Evolutionary conservation across 2,797 vertebrate species (phyloP).

Genomic region (Enoplosus armatus): DNA sequence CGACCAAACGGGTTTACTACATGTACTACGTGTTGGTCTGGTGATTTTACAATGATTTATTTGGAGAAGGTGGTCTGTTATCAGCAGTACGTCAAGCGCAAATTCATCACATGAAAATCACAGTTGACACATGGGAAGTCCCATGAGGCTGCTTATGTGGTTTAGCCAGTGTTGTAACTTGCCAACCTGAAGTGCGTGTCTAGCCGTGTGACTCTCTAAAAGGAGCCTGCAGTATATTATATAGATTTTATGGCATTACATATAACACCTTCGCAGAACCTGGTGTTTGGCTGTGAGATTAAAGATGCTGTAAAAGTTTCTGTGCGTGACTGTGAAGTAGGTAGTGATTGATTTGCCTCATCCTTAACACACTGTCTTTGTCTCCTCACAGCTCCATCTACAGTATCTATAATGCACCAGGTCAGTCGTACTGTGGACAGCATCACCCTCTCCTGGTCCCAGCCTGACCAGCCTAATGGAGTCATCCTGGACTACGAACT

Average conservation of each 20-base stretch:
- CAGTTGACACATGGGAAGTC: conserved; percentile 73
- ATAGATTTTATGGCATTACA: conserved; percentile 51
- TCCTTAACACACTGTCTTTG: conserved; percentile 42
- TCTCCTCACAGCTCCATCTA: conserved; percentile 91
- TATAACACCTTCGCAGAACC: conserved; percentile 52
- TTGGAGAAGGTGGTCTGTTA: conserved; percentile 53
- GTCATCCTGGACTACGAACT: conserved; percentile 98
- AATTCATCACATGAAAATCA: conserved; percentile 62
- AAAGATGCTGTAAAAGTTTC: conserved; percentile 60
- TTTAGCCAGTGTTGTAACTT: conserved; percentile 65
- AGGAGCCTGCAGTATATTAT: conserved; percentile 62
- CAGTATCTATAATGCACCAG: conserved; percentile 98
- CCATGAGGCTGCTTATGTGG: conserved; percentile 61
- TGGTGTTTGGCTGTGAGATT: conserved; percentile 52
- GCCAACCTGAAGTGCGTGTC: conserved; percentile 41
- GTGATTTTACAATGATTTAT: conserved; percentile 50
- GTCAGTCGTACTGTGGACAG: conserved; percentile 96
- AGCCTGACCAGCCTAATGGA: conserved; percentile 97
- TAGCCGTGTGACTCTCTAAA: conserved; percentile 43
- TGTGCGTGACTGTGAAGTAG: conserved; percentile 36
- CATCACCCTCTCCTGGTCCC: conserved; percentile 98
- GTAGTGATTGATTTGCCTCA: conserved; percentile 42
- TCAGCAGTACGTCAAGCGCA: conserved; percentile 51
- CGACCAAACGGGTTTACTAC: conserved; percentile 39
- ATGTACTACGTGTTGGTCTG: conserved; percentile 52